Evolutionary conservation across 1,140 invertebrate genomes (phyloP).

Genomic region (Ylistrum balloti): DNA sequence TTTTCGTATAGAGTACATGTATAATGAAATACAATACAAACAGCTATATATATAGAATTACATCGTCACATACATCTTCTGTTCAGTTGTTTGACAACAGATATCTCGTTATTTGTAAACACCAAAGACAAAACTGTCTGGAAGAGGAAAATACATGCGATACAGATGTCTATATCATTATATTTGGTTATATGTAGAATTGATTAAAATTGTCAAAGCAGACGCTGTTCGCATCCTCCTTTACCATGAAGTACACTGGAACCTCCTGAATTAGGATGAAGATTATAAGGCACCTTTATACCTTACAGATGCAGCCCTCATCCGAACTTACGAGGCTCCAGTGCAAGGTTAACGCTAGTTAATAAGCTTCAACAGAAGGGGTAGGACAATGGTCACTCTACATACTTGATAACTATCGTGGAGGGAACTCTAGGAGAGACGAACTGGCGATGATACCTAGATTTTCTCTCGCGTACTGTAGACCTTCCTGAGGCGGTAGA

Average conservation of each 20-base stretch:
- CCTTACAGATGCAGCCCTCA: background rate
- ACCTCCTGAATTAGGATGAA: background rate
- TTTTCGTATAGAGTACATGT: no score
- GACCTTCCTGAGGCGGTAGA: background rate
- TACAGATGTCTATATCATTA: background rate
- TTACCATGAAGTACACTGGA: background rate
- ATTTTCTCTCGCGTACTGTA: background rate
- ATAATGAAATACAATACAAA: no score
- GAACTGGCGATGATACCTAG: background rate
- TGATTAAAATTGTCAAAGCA: background rate
- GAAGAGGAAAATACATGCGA: background rate
- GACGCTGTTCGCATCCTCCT: background rate
- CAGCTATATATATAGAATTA: background rate
- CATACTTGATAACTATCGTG: background rate
- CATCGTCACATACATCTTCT: constrained; percentile 24
- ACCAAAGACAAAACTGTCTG: background rate
- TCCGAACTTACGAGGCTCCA: background rate
- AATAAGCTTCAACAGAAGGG: constrained; percentile 18
- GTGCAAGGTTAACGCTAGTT: background rate
- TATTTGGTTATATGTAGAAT: background rate
- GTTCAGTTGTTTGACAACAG: background rate
- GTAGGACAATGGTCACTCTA: constrained; percentile 15
- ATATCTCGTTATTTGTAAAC: background rate
- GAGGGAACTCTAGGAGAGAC: background rate
- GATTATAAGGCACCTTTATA: background rate